These are phyloP conservation scores for Pocillopora grandis DNA, from an alignment of 92 coral and sea anemone genomes.

Conservation along the genomic window DNA sequence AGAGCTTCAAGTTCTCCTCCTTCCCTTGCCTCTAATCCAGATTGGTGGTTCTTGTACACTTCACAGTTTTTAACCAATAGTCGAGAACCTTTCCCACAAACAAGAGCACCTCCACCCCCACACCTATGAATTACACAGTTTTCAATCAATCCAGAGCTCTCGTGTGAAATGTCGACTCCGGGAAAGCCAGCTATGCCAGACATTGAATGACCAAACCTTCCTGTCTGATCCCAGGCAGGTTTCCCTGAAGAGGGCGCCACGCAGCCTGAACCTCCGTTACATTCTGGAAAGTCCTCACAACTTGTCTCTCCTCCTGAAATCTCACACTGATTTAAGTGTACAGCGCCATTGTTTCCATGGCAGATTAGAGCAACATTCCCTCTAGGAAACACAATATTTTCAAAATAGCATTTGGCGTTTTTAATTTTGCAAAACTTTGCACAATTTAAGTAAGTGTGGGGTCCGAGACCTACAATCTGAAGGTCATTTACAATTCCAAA, in stretches of 20 bases:
- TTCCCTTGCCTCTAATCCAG: conserved; percentile 69
- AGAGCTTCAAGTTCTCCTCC: conserved; percentile 57
- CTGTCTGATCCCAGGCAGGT: conserved; percentile 57
- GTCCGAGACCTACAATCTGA: conserved; percentile 57
- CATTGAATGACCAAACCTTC: conserved; percentile 42
- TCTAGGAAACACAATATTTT: conserved; percentile 46
- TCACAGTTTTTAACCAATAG: conserved; percentile 49
- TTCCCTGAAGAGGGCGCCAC: conserved; percentile 44
- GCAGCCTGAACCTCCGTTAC: conserved; percentile 79
- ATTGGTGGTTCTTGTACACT: conserved; percentile 61
- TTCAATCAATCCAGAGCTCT: conserved; percentile 49
- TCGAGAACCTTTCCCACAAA: conserved; percentile 38
- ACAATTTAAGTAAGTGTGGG: conserved; percentile 20
- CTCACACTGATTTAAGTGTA: conserved; percentile 34
- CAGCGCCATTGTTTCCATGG: not conserved
- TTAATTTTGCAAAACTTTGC: not conserved
- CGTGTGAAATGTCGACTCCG: conserved; percentile 35
- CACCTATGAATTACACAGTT: conserved; percentile 60
- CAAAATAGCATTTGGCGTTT: conserved; percentile 40
- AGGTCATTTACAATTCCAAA: conserved; percentile 16
- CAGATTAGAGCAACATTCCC: conserved; percentile 46
- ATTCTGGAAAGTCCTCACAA: conserved; percentile 77
- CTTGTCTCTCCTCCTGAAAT: conserved; percentile 63
- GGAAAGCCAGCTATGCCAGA: conserved; percentile 56
- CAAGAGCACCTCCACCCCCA: conserved; percentile 64